Evolutionary conservation across 2,797 vertebrate species (phyloP).

Genomic region (Synanceia verrucosa): DNA sequence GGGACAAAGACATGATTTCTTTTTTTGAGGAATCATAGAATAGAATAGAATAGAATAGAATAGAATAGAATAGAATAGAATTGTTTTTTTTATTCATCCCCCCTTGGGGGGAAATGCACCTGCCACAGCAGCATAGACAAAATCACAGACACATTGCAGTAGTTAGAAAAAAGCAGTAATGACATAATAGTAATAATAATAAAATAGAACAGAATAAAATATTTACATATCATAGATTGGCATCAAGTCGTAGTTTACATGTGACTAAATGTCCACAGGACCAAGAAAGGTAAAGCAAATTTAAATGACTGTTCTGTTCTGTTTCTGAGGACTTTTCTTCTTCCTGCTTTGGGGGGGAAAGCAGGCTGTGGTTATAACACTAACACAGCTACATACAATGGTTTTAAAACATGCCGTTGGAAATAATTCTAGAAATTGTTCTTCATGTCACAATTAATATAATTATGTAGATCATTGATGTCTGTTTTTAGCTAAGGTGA

Average conservation of each 20-base stretch:
- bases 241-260: neutral
- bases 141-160: no score
- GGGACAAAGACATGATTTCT: neutral
- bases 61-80: no score
- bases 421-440: neutral
- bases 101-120: no score
- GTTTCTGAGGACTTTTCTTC: conserved; percentile 71
- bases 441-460: neutral
- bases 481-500: neutral
- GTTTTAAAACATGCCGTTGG: neutral
- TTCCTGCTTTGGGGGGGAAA: conserved; percentile 81
- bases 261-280: neutral
- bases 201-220: no score
- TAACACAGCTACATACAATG: conserved; percentile 42
- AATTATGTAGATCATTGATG: neutral
- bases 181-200: no score
- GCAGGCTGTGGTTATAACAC: conserved; percentile 69
- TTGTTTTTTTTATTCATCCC: no score
- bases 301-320: neutral
- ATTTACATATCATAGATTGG: no score
- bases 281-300: neutral
- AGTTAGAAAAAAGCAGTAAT: no score
- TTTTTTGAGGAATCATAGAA: neutral
- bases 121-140: no score
- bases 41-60: no score